These are phyloP conservation scores for Peromyscus aztecus DNA, from an alignment of 2,797 vertebrate species.

Conservation along the genomic window DNA sequence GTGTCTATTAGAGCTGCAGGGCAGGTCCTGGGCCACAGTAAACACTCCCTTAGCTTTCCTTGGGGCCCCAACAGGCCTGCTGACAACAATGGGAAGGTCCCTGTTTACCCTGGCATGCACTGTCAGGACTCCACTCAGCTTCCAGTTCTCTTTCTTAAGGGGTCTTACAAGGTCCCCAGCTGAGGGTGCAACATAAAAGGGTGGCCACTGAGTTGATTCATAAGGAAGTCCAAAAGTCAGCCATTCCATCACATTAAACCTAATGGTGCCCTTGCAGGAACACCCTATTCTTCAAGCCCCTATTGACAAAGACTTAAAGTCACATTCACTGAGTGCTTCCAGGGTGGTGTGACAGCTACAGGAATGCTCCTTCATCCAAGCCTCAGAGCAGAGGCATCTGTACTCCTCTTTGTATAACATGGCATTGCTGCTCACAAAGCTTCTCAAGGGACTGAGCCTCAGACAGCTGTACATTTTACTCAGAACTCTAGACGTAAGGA, in stretches of 20 bases:
- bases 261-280: too few relatives aligned
- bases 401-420: fast-evolving
- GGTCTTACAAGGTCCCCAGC: background rate
- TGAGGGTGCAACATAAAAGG: background rate
- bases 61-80: fast-evolving
- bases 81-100: fast-evolving
- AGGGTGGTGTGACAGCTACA: fast-evolving
- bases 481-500: background rate
- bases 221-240: background rate
- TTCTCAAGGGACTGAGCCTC: background rate
- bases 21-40: background rate
- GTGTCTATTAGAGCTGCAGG: background rate
- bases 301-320: background rate
- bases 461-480: too few relatives aligned
- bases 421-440: background rate
- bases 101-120: too few relatives aligned
- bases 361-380: background rate
- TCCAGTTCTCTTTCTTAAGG: background rate
- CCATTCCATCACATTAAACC: fast-evolving
- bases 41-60: background rate
- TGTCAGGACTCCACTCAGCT: fast-evolving
- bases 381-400: background rate
- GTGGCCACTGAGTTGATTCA: background rate
- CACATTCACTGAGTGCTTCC: fast-evolving
- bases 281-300: fast-evolving